phyloP scores from a whole-genome alignment of 2,888 invertebrate genomes.

The Ypsolopha scabrella region DNA sequence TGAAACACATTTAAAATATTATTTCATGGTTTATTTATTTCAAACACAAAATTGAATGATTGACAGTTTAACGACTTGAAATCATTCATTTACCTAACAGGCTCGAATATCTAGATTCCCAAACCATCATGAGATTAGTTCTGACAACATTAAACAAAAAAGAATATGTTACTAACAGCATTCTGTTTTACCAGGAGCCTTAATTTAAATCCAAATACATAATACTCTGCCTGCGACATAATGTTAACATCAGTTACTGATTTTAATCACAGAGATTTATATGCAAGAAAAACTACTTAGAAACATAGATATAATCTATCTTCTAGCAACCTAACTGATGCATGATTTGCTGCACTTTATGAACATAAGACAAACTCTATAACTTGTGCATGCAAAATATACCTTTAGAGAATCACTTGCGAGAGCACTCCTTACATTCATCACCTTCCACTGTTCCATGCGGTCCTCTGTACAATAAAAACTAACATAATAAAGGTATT shows the following conservation, averaged over 20 bases:
- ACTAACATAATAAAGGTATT: slow-evolving; percentile 45
- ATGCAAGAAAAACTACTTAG: slow-evolving; percentile 34
- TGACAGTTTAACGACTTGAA: slow-evolving; percentile 58
- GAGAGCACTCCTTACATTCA: slow-evolving; percentile 49
- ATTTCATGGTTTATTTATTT: slow-evolving; percentile 66
- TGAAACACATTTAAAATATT: slow-evolving; percentile 28
- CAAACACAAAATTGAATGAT: slow-evolving; percentile 67
- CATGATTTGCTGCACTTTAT: slow-evolving; percentile 48
- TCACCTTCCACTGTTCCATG: slow-evolving; percentile 56
- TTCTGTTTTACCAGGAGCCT: slow-evolving; percentile 56
- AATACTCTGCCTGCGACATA: slow-evolving; percentile 59
- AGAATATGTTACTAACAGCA: slow-evolving; percentile 62
- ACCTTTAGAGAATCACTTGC: slow-evolving; percentile 38
- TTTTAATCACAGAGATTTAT: slow-evolving; percentile 64
- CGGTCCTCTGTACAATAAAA: slow-evolving; percentile 48
- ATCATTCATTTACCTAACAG: slow-evolving; percentile 41
- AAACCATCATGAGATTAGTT: slow-evolving; percentile 61
- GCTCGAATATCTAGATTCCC: slow-evolving; percentile 40
- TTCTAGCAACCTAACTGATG: slow-evolving; percentile 56
- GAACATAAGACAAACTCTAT: slow-evolving; percentile 40
- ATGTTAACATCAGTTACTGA: slow-evolving; percentile 53
- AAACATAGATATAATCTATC: slow-evolving; percentile 53
- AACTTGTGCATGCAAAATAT: slow-evolving; percentile 53
- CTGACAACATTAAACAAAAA: slow-evolving; percentile 64
- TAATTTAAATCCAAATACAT: slow-evolving; percentile 26